phyloP scores from a whole-genome alignment of 23 tunicate genomes.

The Pegea sp. region DNA sequence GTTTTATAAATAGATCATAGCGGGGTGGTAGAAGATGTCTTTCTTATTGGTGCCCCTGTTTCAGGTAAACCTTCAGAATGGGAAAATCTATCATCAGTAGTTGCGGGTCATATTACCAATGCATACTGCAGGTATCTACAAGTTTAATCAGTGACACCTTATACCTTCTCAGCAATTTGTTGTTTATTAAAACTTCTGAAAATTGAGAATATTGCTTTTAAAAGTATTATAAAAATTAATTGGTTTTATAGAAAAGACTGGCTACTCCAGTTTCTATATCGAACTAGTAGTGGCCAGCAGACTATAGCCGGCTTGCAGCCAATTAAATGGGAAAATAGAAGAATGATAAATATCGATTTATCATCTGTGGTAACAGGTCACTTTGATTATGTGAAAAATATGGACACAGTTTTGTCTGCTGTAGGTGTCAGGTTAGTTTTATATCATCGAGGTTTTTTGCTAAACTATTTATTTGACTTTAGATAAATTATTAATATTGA shows the following conservation, averaged over 20 bases:
- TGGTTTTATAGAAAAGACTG: slow-evolving; percentile 17
- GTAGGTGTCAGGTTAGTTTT: slow-evolving; percentile 76
- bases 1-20: slow-evolving; percentile 26
- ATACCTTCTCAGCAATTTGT: neutral
- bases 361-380: slow-evolving; percentile 67
- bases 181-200: too few species aligned
- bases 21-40: slow-evolving; percentile 78
- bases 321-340: slow-evolving; percentile 40
- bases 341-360: slow-evolving; percentile 78
- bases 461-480: too few species aligned
- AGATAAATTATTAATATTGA: too few species aligned
- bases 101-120: slow-evolving; percentile 84
- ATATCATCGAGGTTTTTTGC: too few species aligned
- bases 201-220: too few species aligned
- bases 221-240: too few species aligned
- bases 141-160: neutral
- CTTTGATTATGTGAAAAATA: slow-evolving; percentile 62
- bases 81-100: slow-evolving; percentile 41
- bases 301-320: slow-evolving; percentile 70
- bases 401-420: slow-evolving; percentile 42
- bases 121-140: slow-evolving; percentile 69
- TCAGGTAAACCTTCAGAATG: slow-evolving; percentile 58
- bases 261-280: slow-evolving; percentile 64
- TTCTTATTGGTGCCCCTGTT: slow-evolving; percentile 78
- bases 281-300: slow-evolving; percentile 45